Evolutionary conservation across 2,113 vertebrate genomes (phyloP).

Genomic region (Corythoichthys haematopterus): DNA sequence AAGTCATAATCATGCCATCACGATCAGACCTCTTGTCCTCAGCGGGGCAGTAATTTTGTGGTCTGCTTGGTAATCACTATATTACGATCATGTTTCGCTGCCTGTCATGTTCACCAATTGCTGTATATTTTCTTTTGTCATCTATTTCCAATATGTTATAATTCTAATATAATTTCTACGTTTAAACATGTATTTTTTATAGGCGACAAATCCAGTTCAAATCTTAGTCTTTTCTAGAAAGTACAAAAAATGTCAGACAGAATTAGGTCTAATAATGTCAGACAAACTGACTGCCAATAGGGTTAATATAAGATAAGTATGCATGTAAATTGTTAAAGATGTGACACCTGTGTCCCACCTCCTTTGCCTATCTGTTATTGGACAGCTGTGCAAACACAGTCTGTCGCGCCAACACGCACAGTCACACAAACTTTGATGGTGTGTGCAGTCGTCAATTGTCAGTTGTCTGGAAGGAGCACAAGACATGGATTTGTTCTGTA

Average conservation of each 20-base stretch:
- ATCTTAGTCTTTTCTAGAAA: slow-evolving; percentile 7
- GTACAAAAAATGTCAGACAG: slow-evolving; percentile 6
- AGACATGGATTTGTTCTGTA: too few species aligned
- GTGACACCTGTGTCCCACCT: slow-evolving; percentile 60
- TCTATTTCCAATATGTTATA: neutral
- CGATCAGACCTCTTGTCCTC: slow-evolving; percentile 37
- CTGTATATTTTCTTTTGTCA: neutral
- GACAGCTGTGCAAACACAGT: slow-evolving; percentile 63
- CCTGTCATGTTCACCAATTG: slow-evolving; percentile 2
- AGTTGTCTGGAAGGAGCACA: too few species aligned
- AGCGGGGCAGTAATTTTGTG: slow-evolving; percentile 36
- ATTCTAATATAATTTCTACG: neutral
- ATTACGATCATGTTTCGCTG: slow-evolving; percentile 19
- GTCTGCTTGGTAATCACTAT: slow-evolving; percentile 38
- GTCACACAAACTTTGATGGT: slow-evolving; percentile 8
- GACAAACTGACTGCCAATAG: slow-evolving; percentile 26
- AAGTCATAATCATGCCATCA: slow-evolving; percentile 39
- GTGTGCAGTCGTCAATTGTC: too few species aligned
- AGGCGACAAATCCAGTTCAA: neutral
- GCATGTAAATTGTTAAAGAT: slow-evolving; percentile 49
- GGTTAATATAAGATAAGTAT: slow-evolving; percentile 58
- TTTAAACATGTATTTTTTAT: neutral
- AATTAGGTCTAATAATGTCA: neutral
- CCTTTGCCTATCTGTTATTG: slow-evolving; percentile 55
- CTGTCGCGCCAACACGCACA: slow-evolving; percentile 17